Evolutionary conservation across 2,113 vertebrate species (phyloP).

Genomic region (Phyllostomus hastatus): DNA sequence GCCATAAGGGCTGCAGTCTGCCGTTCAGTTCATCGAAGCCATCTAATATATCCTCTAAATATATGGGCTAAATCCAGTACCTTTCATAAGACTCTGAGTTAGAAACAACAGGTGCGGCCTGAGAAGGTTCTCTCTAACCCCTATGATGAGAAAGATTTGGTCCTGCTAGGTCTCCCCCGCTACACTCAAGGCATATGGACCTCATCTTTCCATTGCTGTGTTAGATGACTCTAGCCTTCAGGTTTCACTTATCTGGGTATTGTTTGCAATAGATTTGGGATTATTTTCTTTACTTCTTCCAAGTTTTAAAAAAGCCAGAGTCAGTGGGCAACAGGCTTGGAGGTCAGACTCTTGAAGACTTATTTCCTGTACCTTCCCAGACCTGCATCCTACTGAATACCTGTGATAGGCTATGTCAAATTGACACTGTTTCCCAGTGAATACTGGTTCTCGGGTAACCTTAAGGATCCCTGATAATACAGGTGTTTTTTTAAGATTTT

Average conservation of each 20-base stretch:
- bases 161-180: neutral
- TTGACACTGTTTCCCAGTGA: neutral
- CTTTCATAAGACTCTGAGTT: neutral
- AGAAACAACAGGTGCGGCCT: neutral
- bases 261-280: neutral
- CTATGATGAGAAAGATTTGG: neutral
- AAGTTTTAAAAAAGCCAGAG: neutral
- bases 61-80: neutral
- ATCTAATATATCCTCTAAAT: neutral
- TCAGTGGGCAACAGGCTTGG: neutral
- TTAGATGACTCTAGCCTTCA: neutral
- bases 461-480: neutral
- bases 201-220: neutral
- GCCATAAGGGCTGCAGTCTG: too few relatives aligned
- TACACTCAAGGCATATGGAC: neutral
- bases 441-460: neutral
- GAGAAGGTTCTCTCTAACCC: neutral
- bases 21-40: fast-evolving
- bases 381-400: neutral
- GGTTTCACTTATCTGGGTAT: neutral
- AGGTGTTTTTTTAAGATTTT: neutral
- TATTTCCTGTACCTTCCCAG: neutral
- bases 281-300: neutral
- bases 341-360: neutral
- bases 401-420: neutral